A percentile compares a stretch with the other conserved stretches of the same genome.
These are phyloP conservation scores for Chaetodon trifasciatus DNA, from an alignment of 2,797 vertebrate species.

Conservation along the genomic window DNA sequence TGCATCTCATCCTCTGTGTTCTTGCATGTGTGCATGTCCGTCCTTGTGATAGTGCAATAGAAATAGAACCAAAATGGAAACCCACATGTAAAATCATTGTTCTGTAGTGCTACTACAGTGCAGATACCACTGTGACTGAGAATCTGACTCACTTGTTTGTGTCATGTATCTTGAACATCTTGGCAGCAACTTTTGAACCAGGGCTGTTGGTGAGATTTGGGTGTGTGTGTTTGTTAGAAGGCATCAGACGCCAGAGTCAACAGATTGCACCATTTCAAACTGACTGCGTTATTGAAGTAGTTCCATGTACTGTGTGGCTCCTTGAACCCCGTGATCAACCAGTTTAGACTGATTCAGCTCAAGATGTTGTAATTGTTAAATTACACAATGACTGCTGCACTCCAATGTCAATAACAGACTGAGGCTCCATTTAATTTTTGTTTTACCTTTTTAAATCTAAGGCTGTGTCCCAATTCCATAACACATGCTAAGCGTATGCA, in stretches of 20 bases:
- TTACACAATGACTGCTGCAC: constrained; percentile 9
- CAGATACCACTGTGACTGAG: neutral
- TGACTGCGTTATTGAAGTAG: constrained; percentile 32
- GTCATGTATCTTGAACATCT: constrained; percentile 5
- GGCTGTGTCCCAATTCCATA: too few species aligned
- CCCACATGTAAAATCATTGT: neutral
- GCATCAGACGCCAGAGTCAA: constrained; percentile 8
- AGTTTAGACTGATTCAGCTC: constrained; percentile 22
- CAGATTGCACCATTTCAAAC: constrained; percentile 8
- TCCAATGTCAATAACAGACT: neutral
- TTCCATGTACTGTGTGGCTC: neutral
- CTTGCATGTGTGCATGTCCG: neutral
- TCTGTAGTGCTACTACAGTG: neutral
- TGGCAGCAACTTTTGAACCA: constrained; percentile 12
- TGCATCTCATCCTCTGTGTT: neutral
- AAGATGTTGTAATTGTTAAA: constrained; percentile 16
- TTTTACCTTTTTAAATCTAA: neutral
- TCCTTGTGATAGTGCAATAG: neutral
- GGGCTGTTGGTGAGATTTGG: neutral
- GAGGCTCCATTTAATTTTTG: neutral
- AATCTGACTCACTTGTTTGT: neutral
- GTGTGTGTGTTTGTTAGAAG: constrained; percentile 17
- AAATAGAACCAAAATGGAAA: neutral
- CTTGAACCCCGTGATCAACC: constrained; percentile 17
- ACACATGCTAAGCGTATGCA: too few species aligned